Evolutionary conservation across 2,888 invertebrate genomes (phyloP), one percentile per base, ranked within the genome.

Genomic region (Sturmia bella): DNA sequence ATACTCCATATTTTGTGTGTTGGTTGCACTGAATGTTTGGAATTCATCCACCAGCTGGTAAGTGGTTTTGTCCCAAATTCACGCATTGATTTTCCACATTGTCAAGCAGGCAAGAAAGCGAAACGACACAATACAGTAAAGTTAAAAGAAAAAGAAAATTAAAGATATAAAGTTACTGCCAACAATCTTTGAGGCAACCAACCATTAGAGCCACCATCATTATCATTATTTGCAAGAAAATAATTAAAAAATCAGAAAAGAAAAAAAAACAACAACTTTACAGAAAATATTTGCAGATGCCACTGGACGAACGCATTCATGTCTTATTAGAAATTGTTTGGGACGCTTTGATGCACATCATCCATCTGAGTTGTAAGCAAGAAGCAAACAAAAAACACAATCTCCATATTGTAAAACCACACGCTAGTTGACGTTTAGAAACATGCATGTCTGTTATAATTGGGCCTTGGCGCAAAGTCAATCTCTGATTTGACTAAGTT

Each of bases 31-130:
- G 15, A 24, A 66, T 68, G 41, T 24, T 57, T 50, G 39, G 57
- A 56, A 82, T 43, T 64, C 66, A 50, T 63, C 56, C 54, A 63
- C 56, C 27, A 32, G 37, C 52, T 32, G 17, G 66, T 39, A 70
- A 45, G 45, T 78, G 74, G 68, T 83, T 83, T 84, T 87, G 86
- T 87, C 87, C 87, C 87, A 86, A 87, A 87, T 87, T 86, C 86
- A 85, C 86, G 85, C 86, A 87, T 87, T 85, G 87, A 86, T 87
- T 87, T 87, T 87, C 87, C 87, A 87, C 87, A 86, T 87, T 87
- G 87, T 87, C 87, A 87, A 87, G 86, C 86, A 87, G 84, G 83
- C 86, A 87, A 87, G 87, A 87, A 87, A 87, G 87, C 87, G 87
- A 87, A 86, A 87, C 87, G 85, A 84, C 83, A 83, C 69, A 78